These are phyloP conservation scores for Gastrophryne carolinensis DNA, from an alignment of 2,797 vertebrate species.

Conservation along the genomic window DNA sequence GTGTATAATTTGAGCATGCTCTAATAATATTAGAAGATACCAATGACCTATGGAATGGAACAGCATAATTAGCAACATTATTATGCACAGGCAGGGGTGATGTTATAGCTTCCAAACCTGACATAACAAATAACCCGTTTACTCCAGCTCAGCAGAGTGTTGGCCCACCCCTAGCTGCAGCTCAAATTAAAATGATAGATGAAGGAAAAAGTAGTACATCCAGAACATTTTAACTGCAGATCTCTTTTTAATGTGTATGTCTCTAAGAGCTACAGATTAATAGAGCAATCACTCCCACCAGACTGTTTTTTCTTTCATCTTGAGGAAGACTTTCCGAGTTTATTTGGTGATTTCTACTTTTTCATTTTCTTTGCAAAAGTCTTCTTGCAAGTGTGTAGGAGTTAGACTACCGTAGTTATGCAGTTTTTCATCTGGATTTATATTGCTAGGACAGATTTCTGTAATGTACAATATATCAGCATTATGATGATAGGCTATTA, in stretches of 20 bases:
- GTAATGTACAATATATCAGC: neutral
- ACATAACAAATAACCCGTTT: slow-evolving; percentile 12
- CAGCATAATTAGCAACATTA: slow-evolving; percentile 31
- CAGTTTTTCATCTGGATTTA: slow-evolving; percentile 7
- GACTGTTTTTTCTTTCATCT: slow-evolving; percentile 16
- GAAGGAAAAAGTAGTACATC: slow-evolving; percentile 5
- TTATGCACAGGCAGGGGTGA: slow-evolving; percentile 10
- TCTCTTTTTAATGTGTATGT: slow-evolving; percentile 19
- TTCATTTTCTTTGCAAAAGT: slow-evolving; percentile 14
- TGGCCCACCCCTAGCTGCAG: neutral
- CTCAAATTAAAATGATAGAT: slow-evolving; percentile 35
- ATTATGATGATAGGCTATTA: neutral
- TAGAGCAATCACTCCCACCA: slow-evolving; percentile 28
- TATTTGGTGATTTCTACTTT: slow-evolving; percentile 22
- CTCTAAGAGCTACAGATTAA: slow-evolving; percentile 33
- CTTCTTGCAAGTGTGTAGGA: slow-evolving; percentile 7
- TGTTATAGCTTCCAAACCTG: neutral
- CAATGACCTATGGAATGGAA: slow-evolving; percentile 34
- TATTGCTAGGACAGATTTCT: neutral
- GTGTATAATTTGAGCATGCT: slow-evolving; percentile 23
- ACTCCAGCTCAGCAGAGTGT: neutral
- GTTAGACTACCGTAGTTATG: neutral
- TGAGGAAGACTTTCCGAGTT: neutral
- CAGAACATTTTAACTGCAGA: slow-evolving; percentile 27
- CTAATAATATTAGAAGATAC: slow-evolving; percentile 23